Base-by-base conservation (phyloP, 92 coral and sea anemone species). In the Epizoanthus scotinus region DNA sequence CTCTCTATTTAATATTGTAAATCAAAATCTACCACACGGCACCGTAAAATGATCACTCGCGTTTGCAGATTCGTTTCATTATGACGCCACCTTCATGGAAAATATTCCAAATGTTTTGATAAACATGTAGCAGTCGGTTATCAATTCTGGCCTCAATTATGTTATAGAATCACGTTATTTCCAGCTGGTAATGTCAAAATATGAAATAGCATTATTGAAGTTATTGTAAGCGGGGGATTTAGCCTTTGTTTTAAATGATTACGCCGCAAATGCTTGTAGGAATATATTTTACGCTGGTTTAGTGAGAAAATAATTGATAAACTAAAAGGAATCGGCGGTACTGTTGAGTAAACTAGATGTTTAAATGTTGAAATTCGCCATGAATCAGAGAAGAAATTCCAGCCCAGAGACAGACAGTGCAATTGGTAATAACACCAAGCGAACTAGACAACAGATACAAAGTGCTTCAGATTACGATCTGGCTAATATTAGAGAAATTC, bases 171-270 rank as follows among this genome's bases (percentile, higher is more conserved):
- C n/a, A 29, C n/a, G n/a, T 17, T 62, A 28, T 12, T 31, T 26
- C 42, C 34, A 7, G 42, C 29, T 17, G 15, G 6, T 6, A 13
- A 12, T 28, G 14, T 17, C 38, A 25, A n/a, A 13, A 63, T 31
- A 31, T 6, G 6, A 63, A 25, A 63, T 28, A 29, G 15, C 15
- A 64, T 5, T 26, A 6, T 29, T 2, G 13, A 2, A 19, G 22
- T 27, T 17, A 29, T 64, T 29, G 28, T 44, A 1, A 28, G 20
- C 24, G 70, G 44, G 44, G 40, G 15, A 28, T 64, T 64, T n/a
- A 38, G 47, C 70, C 17, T 64, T 64, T 64, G 70, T 64, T 64
- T 64, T 12, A 64, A 34, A 64, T 28, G 19, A 36, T 31, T 20
- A 29, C 8, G 22, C 47, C 9, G 15, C 31, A 28, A 64, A 64